These are phyloP conservation scores for Scopus umbretta DNA, from an alignment of 2,113 vertebrate species.

Conservation along the genomic window DNA sequence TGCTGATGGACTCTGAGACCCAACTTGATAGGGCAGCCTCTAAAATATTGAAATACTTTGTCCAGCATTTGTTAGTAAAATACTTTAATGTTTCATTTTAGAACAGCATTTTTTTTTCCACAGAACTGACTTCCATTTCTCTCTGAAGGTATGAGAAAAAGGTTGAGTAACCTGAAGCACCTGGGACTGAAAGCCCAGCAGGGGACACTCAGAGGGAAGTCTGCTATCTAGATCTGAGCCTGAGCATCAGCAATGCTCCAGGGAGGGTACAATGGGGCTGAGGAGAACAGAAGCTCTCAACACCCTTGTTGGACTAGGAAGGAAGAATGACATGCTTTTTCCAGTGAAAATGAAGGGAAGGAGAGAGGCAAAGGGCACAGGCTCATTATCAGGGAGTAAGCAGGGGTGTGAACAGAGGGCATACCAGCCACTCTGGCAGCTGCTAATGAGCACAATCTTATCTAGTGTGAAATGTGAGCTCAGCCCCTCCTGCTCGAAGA, in stretches of 20 bases:
- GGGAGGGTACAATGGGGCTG: background rate
- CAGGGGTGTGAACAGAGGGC: background rate
- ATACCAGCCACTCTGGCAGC: background rate
- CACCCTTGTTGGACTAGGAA: background rate
- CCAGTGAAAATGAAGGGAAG: background rate
- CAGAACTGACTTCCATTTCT: background rate
- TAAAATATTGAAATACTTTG: background rate
- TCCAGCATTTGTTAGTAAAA: background rate
- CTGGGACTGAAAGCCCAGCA: background rate
- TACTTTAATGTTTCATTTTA: background rate
- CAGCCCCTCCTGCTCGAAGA: background rate
- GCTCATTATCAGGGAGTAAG: background rate
- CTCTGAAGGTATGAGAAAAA: background rate
- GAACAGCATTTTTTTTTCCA: fast-evolving
- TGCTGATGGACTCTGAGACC: background rate
- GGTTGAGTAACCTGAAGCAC: background rate
- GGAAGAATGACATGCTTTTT: background rate
- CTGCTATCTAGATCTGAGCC: background rate
- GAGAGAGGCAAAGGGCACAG: background rate
- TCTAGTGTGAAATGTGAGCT: background rate
- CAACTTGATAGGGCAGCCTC: background rate
- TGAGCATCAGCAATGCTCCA: background rate
- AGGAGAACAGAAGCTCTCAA: background rate
- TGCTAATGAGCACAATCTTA: background rate
- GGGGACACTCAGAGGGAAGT: background rate